Evolutionary conservation across 2,888 invertebrate species (phyloP).

Genomic region (Leucophenga maculata): DNA sequence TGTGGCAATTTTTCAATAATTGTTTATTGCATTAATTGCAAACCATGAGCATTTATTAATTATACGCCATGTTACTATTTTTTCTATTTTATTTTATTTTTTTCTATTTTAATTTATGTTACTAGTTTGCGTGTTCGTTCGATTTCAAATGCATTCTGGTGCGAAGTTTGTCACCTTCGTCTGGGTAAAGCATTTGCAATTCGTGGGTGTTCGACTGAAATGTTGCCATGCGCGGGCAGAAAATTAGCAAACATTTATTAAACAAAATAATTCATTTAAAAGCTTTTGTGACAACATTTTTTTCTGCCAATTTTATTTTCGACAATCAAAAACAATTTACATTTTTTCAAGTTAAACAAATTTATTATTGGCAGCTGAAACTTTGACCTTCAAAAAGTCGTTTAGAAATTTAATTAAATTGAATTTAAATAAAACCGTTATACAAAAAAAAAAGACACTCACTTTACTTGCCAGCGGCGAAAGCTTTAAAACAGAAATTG

Average conservation of each 20-base stretch:
- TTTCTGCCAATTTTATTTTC: neutral
- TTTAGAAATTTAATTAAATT: slow-evolving; percentile 36
- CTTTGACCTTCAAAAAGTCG: slow-evolving; percentile 51
- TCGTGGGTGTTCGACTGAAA: slow-evolving; percentile 2
- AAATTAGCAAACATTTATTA: slow-evolving; percentile 4
- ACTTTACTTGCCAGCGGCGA: slow-evolving; percentile 35
- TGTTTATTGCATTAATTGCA: slow-evolving; percentile 17
- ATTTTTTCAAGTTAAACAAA: neutral
- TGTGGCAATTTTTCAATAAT: neutral
- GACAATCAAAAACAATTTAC: slow-evolving; percentile 14
- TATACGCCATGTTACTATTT: neutral
- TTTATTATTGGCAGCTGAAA: slow-evolving; percentile 34
- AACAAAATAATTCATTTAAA: no score
- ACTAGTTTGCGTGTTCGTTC: neutral
- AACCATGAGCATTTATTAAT: slow-evolving; percentile 8
- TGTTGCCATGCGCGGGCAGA: neutral
- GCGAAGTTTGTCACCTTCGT: slow-evolving; percentile 47
- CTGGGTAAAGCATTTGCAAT: slow-evolving; percentile 14
- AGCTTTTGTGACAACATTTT: neutral
- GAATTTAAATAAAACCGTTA: neutral
- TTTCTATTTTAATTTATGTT: no score
- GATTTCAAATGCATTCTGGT: slow-evolving; percentile 31
- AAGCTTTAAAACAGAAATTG: slow-evolving; percentile 45
- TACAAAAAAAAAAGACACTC: slow-evolving; percentile 41
- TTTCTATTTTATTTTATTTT: no score